Base-by-base conservation (phyloP, 2,797 vertebrate genomes). In the Bryconaethiops microstoma region DNA sequence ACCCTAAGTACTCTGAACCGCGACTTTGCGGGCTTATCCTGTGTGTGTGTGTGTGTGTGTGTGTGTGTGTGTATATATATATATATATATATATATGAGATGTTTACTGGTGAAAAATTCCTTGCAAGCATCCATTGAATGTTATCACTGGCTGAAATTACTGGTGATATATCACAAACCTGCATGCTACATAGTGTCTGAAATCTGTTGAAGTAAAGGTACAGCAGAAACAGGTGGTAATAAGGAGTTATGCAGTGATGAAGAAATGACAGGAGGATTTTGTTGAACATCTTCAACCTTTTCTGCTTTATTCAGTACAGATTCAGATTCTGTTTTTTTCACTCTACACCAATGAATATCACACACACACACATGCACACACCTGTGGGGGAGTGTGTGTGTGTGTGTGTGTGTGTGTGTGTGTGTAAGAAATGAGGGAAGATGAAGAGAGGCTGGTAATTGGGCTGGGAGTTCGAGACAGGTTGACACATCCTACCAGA, bases 371-470 rank as follows among this genome's bases (percentile, higher is more conserved):
- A 73, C 74, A 70, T 8, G 57, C 64, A 79, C 12, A 17, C 70
- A 79, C 79, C 55, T 76, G 68, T 54, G 48, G 21, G 64, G 84
- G 77, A 76, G 71, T 65, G 79, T 19, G 48, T 39, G 48, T 52
- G 57, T 50, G 52, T 52, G 45, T 71, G 64, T 63, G 45, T 78
- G 74, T 86, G 83, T 87, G 86, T 81, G 78, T 71, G 85, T 29
- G 74, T 81, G 73, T 84, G 81, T 87, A 76, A 88, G 82, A 85
- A 81, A 83, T 80, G 80, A 79, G 73, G 62, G 85, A 72, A 84
- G 82, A 86, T 80, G 85, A 83, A 87, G 88, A 86, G 77, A 83
- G 88, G 87, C 60, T 72, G 70, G 83, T 87, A 86, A 87, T 87
- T 87, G 84, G 86, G 75, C 81, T 83, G 83, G 79, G 83, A 83